A percentile compares a stretch with the other conserved stretches of the same genome.
Conservation (phyloP, 2,113 vertebrate species). For the Motacilla tschutschensis region DNA sequence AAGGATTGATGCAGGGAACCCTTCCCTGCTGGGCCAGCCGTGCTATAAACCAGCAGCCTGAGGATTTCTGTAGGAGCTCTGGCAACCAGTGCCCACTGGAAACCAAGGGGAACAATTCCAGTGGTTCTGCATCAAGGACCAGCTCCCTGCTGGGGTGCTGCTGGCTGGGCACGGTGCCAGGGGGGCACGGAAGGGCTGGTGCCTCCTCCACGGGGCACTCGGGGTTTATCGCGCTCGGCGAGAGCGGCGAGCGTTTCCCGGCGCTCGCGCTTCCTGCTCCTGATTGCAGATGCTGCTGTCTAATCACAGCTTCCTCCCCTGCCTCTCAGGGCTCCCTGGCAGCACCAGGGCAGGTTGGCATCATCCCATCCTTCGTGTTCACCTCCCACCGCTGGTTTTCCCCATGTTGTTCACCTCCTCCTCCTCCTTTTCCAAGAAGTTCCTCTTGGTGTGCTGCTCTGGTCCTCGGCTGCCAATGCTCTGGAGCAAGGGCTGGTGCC, state of each 20-base stretch:
- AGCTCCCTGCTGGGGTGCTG: neutral
- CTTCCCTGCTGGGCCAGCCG: neutral
- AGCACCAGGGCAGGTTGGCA: constrained; percentile 12
- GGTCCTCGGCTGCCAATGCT: neutral
- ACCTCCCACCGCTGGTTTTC: neutral
- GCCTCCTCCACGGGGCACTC: neutral
- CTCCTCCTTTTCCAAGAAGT: neutral
- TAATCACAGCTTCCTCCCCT: constrained; percentile 40
- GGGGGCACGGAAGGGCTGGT: constrained; percentile 3
- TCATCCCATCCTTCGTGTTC: neutral
- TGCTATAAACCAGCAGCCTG: neutral
- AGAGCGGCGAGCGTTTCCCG: neutral
- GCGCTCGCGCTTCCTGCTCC: constrained; percentile 16
- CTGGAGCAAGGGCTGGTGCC: neutral
- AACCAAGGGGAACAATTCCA: rapidly evolving
- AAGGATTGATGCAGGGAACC: neutral
- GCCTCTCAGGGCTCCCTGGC: neutral
- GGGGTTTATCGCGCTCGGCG: neutral
- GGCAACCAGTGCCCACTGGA: neutral
- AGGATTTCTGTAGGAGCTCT: neutral
- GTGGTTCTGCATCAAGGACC: neutral
- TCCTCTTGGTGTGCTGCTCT: neutral
- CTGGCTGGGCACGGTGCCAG: rapidly evolving
- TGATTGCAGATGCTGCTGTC: constrained; percentile 29
- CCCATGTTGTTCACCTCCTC: neutral